A percentile compares a stretch with the other conserved stretches of the same genome.
These are phyloP conservation scores for Rhodeus uyekii DNA, from an alignment of 2,797 vertebrate species.

Conservation along the genomic window DNA sequence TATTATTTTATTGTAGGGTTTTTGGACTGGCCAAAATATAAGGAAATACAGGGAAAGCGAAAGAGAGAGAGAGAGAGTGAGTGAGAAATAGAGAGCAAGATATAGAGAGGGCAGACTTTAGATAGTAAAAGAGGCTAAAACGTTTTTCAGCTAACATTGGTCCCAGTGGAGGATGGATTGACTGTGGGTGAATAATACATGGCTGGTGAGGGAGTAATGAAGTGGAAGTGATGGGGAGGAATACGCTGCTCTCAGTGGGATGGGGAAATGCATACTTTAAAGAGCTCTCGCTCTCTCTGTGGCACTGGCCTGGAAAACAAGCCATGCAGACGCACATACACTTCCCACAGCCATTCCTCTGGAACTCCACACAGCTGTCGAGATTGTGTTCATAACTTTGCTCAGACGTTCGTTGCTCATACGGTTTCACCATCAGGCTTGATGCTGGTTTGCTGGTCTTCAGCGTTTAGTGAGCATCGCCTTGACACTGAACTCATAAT, in stretches of 20 bases:
- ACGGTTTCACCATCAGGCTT: conserved; percentile 4
- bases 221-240: conserved; percentile 78
- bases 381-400: conserved; percentile 16
- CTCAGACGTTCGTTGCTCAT: background rate
- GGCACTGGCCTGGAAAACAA: conserved; percentile 59
- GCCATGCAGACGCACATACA: conserved; percentile 45
- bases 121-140: conserved; percentile 71
- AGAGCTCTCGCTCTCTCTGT: conserved; percentile 67
- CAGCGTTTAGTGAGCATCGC: background rate
- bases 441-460: conserved; percentile 1
- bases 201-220: conserved; percentile 77
- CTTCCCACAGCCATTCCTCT: conserved; percentile 20
- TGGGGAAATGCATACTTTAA: conserved; percentile 74
- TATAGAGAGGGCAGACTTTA: conserved; percentile 52
- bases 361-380: conserved; percentile 38
- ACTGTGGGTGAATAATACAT: conserved; percentile 78
- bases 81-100: conserved; percentile 51
- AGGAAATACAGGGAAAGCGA: background rate
- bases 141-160: conserved; percentile 77
- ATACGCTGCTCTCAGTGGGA: conserved; percentile 76
- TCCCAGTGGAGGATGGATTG: conserved; percentile 71
- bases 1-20: background rate
- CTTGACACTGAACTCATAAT: background rate
- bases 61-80: conserved; percentile 40
- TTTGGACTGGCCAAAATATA: background rate